Evolutionary conservation across 2,113 vertebrate species (phyloP).

Genomic region (Sakesphorus luctuosus): DNA sequence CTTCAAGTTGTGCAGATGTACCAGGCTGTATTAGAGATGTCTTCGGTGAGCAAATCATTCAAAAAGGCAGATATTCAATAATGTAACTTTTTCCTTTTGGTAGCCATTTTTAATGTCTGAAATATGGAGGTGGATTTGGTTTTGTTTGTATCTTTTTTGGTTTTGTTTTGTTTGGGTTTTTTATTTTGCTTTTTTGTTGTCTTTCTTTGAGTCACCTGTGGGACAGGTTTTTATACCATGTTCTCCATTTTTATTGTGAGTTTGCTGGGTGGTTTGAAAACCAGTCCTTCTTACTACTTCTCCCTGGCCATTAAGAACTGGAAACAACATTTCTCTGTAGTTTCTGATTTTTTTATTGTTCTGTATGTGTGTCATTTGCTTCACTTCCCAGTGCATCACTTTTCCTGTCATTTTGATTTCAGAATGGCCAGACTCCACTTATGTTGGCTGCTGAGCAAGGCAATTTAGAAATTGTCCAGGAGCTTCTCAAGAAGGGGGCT

Average conservation of each 20-base stretch:
- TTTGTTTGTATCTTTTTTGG: background rate
- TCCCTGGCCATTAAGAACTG: background rate
- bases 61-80: background rate
- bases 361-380: accelerated
- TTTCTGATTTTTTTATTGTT: background rate
- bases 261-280: background rate
- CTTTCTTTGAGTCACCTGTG: background rate
- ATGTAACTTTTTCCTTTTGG: background rate
- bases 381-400: background rate
- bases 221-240: background rate
- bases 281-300: background rate
- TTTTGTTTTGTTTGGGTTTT: background rate
- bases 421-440: slow-evolving; percentile 95
- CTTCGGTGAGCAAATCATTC: background rate
- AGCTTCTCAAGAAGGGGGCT: slow-evolving; percentile 92
- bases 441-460: slow-evolving; percentile 97
- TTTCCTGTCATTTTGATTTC: slow-evolving; percentile 3
- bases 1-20: background rate
- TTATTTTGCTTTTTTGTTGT: background rate
- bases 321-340: background rate
- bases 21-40: background rate
- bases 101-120: background rate
- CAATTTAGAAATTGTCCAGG: slow-evolving; percentile 92
- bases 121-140: background rate
- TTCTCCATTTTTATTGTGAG: background rate